Percentiles rank a stretch among this genome's conserved stretches.
Evolutionary conservation across 2,888 invertebrate genomes (phyloP).

Genomic region (Erpobdella octoculata): DNA sequence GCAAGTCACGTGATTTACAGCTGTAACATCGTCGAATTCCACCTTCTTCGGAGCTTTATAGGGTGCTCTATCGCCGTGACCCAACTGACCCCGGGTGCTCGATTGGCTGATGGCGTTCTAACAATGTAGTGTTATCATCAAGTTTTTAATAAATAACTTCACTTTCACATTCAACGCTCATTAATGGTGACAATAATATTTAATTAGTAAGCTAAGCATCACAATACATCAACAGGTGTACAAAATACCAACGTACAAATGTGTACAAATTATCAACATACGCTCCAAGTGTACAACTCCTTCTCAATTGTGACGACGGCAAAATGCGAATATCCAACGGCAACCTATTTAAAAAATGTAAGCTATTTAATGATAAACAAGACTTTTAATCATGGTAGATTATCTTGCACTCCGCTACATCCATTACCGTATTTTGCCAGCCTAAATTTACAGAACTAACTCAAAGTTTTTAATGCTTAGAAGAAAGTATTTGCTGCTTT

Average conservation of each 20-base stretch:
- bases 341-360: conserved; percentile 39
- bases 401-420: neutral
- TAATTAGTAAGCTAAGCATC: too few species aligned
- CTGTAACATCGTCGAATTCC: conserved; percentile 43
- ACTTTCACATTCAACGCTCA: neutral
- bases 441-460: too few species aligned
- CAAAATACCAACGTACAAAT: neutral
- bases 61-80: conserved; percentile 49
- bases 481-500: too few species aligned
- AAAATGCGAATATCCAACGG: conserved; percentile 48
- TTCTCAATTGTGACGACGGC: conserved; percentile 51
- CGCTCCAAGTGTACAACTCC: conserved; percentile 51
- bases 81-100: conserved; percentile 47
- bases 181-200: neutral
- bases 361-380: neutral
- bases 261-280: conserved; percentile 34
- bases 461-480: too few species aligned
- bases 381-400: too few species aligned
- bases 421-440: too few species aligned
- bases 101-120: conserved; percentile 42
- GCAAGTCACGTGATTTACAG: conserved; percentile 48
- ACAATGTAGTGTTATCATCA: neutral
- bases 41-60: conserved; percentile 50
- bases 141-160: neutral
- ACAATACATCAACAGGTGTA: neutral